Evolutionary conservation across 2,888 invertebrate genomes (phyloP).

Genomic region (Xanthorhoe designata): DNA sequence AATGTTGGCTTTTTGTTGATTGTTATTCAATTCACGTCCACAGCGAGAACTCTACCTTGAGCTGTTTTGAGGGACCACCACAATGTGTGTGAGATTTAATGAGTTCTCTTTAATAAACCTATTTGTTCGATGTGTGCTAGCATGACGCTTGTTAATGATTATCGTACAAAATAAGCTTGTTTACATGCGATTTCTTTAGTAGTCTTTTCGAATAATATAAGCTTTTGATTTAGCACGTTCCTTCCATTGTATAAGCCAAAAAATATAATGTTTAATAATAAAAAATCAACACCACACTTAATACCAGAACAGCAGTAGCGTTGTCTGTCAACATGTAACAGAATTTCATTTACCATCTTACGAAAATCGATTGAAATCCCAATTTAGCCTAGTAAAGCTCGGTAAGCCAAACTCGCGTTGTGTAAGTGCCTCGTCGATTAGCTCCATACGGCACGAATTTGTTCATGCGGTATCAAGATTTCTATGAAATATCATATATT

Average conservation of each 20-base stretch:
- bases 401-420: slow-evolving; percentile 57
- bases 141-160: slow-evolving; percentile 13
- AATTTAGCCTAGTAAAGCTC: slow-evolving; percentile 68
- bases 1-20: slow-evolving; percentile 6
- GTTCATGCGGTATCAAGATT: background rate
- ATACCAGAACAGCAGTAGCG: slow-evolving; percentile 33
- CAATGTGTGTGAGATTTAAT: slow-evolving; percentile 34
- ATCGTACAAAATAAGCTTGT: background rate
- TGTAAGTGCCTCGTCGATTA: slow-evolving; percentile 47
- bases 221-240: background rate
- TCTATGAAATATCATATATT: background rate
- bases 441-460: slow-evolving; percentile 16
- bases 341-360: slow-evolving; percentile 70
- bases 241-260: background rate
- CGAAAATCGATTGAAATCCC: slow-evolving; percentile 76
- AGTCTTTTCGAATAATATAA: background rate
- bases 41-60: slow-evolving; percentile 25
- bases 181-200: background rate
- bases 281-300: slow-evolving; percentile 27
- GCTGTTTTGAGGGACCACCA: slow-evolving; percentile 34
- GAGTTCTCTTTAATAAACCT: slow-evolving; percentile 41
- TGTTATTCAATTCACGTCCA: slow-evolving; percentile 21
- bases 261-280: slow-evolving; percentile 16
- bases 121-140: slow-evolving; percentile 34
- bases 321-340: slow-evolving; percentile 50